Base-by-base conservation (phyloP, 2,797 vertebrate species). In the Lithobates pipiens region DNA sequence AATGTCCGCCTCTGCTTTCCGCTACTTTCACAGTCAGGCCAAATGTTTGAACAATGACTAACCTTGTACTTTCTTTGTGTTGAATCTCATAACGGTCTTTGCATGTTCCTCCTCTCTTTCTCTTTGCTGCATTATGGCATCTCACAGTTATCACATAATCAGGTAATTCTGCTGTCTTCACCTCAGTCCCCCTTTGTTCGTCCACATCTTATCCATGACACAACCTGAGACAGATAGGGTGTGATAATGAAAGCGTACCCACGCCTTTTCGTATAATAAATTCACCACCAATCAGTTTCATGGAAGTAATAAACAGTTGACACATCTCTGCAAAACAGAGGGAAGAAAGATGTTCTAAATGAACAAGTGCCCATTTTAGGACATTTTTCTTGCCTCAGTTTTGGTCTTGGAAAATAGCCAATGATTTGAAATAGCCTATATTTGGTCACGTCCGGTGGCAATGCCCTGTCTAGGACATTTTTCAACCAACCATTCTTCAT, bases 141-240 rank as follows among this genome's bases (percentile, higher is more conserved):
- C 96, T 97, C 95, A 96, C 97, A 99, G 98, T 97, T 99, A 97
- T 98, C 98, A 99, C 96, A 95, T 97, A 94, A 98, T 99, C 97
- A 99, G 98, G 98, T 99, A 99, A 99, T 96, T 94, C 92, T 94
- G 94, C 90, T 92, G 90, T 92, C 88, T 89, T 91, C 87, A 67
- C 46, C 85, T 86, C 89, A 54, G 86, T 80, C 89, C 65, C 86
- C 90, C 87, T 87, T 87, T 86, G 84, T 86, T 79, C 65, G 74
- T 69, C 85, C 88, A 83, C 85, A 89, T 89, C 89, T 88, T 88
- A 90, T 90, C 88, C 80, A 21, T 81, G 68, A 34, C 50, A 15
- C 23, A 57, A 46, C 65, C 11, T 67, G 13, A 29, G 25, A 10
- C 3, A 27, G 25, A 15, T 5, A 67, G 25, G 11, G 5, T 29